Base-by-base conservation (phyloP, 2,797 vertebrate genomes). In the Pantherophis alleghaniensis region DNA sequence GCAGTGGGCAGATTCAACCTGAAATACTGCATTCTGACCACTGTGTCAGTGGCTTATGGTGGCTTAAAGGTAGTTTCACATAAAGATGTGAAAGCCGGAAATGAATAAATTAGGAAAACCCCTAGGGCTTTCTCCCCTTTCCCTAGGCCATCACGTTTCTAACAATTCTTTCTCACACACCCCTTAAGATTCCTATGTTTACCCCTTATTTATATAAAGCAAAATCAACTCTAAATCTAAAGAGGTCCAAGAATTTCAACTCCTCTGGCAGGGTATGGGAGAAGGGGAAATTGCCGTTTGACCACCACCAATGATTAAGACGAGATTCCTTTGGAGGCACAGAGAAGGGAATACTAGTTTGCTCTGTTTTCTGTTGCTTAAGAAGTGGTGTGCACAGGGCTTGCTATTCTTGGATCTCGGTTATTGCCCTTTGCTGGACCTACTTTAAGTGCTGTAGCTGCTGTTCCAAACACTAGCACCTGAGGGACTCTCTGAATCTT, bases 401-500 rank as follows among this genome's bases (percentile, higher is more conserved):
- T 53, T 63, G 69, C 91, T 51, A 86, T 91, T 91, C 93, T 89
- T 91, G 91, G 91, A 92, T 66, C 93, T 88, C 87, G 7, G 66
- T 26, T 59, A 42, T 26, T 37, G 20, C 90, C 92, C 87, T 93
- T 59, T 69, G 88, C 91, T 86, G 79, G 94, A 97, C 97, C 97
- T 97, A 97, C 97, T 97, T 97, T 97, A 95, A 97, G 96, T 32
- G 97, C 97, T 28, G 96, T 97, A 83, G 97, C 95, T 83, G 96
- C 96, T 55, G 96, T 94, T 94, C 95, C 94, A 95, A 97, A 97
- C 95, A 97, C 95, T 96, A 97, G 96, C 96, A 97, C 96, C 94
- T 97, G 97, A 92, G 97, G 97, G 59, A 96, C 94, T 95, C 95
- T 97, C 96, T 97, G 97, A 96, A 97, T 97, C 95, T 96, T 96